Base-by-base conservation (phyloP, 2,888 invertebrate species). In the Rhamnusium bicolor region DNA sequence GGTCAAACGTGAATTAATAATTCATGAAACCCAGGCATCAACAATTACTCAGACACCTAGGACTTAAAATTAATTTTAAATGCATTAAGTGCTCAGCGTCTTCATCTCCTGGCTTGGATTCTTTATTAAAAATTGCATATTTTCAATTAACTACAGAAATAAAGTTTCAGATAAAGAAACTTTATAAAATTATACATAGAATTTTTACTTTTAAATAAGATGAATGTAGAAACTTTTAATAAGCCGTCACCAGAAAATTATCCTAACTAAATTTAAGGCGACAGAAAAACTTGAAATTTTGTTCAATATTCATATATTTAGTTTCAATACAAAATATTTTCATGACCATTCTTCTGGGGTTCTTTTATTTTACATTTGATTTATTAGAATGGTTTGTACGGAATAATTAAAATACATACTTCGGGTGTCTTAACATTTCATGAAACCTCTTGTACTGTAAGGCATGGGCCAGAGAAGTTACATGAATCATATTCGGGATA, bases 191-290 rank as follows among this genome's bases (percentile, higher is more conserved):
- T 73, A 70, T 73, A 68, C 73, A 67, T 68, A 56, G 66, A 68
- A 71, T 62, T 71, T 46, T 32, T 74, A 68, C 67, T 71, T 68
- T 61, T 53, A 53, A 51, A 69, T 65, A 65, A 71, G 74, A 71
- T 60, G 60, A 66, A 74, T 71, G 68, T 58, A 63, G 63, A 71
- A 72, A 74, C 47, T 74, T 74, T 72, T 74, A 72, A 72, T 74
- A 72, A 74, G 74, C 66, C 69, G 66, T 72, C 74, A 72, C 74
- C 60, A 63, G 63, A 51, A 74, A 74, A 72, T 74, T 72, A 74
- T 68, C 60, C 69, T 51, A 63, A 62, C 62, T 69, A 56, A 54
- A 74, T 72, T 74, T 66, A 24, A 19, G 18, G 18, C 56, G 62
- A 56, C 21, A 61, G 61, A 49, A 58, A 61, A 66, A 69, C 69